Evolutionary conservation across 1,140 invertebrate genomes (phyloP).

Genomic region (Planococcus citri): DNA sequence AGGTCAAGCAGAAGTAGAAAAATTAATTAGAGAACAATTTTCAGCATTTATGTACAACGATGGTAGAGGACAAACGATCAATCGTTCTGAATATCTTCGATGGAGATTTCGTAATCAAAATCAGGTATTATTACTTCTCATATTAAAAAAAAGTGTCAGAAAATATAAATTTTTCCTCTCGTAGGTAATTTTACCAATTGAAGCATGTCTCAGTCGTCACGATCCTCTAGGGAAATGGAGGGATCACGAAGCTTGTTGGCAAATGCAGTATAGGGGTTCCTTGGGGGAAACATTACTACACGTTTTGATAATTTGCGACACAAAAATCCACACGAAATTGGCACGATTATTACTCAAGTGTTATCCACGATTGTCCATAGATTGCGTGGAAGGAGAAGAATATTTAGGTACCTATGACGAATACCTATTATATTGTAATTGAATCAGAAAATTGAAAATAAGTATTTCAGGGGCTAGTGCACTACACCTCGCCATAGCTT

Average conservation of each 20-base stretch:
- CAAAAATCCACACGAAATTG: conserved; percentile 66
- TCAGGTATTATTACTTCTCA: conserved; percentile 33
- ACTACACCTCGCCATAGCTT: conserved; percentile 90
- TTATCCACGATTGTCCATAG: conserved; percentile 80
- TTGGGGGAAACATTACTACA: conserved; percentile 90
- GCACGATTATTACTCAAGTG: conserved; percentile 79
- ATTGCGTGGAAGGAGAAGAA: conserved; percentile 94
- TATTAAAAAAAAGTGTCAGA: no score
- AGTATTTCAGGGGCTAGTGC: conserved; percentile 63
- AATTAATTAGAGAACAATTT: conserved; percentile 76
- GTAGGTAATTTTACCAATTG: conserved; percentile 64
- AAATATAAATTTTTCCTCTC: conserved; percentile 3
- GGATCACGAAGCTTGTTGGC: conserved; percentile 91
- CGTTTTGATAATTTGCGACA: conserved; percentile 88
- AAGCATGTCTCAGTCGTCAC: conserved; percentile 60
- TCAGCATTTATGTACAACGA: conserved; percentile 78
- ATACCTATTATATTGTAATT: no score
- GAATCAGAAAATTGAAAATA: no score
- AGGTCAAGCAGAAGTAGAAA: conserved; percentile 66
- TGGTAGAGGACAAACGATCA: conserved; percentile 74
- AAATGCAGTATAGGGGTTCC: conserved; percentile 88
- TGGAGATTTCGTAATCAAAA: conserved; percentile 86
- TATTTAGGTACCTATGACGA: conserved; percentile 59
- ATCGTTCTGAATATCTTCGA: conserved; percentile 75
- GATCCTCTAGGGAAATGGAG: conserved; percentile 74